Evolutionary conservation across 1,140 invertebrate genomes (phyloP), one percentile per base, ranked within the genome.

Genomic region (Lysiphlebus fabarum): DNA sequence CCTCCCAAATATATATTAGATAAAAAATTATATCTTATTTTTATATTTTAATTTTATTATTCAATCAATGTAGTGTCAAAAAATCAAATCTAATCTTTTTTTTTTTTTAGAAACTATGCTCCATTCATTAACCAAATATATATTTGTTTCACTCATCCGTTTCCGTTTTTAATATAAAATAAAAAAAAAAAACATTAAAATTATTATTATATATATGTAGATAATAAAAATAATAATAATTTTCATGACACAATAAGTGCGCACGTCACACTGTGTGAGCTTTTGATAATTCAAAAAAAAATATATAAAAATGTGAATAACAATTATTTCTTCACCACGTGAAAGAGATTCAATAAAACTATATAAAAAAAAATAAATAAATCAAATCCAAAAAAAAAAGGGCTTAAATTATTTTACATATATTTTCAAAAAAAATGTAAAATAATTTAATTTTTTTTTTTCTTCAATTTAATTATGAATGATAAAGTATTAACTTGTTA

Each of bases 401-500:
- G n/a, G n/a, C n/a, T n/a, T n/a, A n/a, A n/a, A 51, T 38, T 34
- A 33, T 17, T 49, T 26, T 50, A 43, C 26, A 42, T 41, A n/a
- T n/a, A n/a, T n/a, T n/a, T n/a, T n/a, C n/a, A 53, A 61, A 62
- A 71, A 72, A 71, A 69, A 67, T 67, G 48, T 42, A 55, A 5
- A 58, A 49, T 60, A 58, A 17, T 17, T 17, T n/a, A n/a, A n/a
- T n/a, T n/a, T n/a, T n/a, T n/a, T n/a, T n/a, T n/a, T 17, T 17
- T 17, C 3, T 17, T 17, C 1, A 17, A 74, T 78, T 78, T 78
- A 77, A 78, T 79, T 78, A 78, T 77, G 72, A 77, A 71, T 69
- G 71, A 71, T 72, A 71, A 65, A 71, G 75, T 68, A 79, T 79
- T 79, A 79, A 79, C 76, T 79, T 74, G 76, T 76, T 79, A 79